Evolutionary conservation across 2,797 vertebrate species (phyloP).

Genomic region (Nannoperca obscura): DNA sequence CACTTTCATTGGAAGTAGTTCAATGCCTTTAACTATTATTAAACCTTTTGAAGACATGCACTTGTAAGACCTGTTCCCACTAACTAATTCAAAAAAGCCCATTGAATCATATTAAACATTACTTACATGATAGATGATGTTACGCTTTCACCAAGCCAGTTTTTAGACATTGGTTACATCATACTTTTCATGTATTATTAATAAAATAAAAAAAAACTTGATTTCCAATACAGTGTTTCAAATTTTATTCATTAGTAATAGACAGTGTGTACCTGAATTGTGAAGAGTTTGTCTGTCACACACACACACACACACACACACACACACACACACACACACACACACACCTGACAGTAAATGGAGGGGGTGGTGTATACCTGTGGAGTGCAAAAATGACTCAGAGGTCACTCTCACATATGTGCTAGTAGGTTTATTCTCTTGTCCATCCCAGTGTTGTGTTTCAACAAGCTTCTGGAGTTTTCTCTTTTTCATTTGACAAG

Average conservation of each 20-base stretch:
- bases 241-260: neutral
- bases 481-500: slow-evolving; percentile 36
- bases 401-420: slow-evolving; percentile 38
- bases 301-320: slow-evolving; percentile 21
- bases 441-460: slow-evolving; percentile 21
- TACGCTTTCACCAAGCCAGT: slow-evolving; percentile 6
- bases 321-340: too few species aligned
- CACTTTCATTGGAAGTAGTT: slow-evolving; percentile 21
- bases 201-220: neutral
- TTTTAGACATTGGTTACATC: neutral
- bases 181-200: neutral
- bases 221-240: neutral
- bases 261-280: slow-evolving; percentile 10
- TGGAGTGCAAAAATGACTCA: slow-evolving; percentile 42
- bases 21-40: slow-evolving; percentile 15
- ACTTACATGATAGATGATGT: neutral
- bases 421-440: slow-evolving; percentile 15
- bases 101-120: slow-evolving; percentile 2
- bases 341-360: slow-evolving; percentile 39
- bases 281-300: slow-evolving; percentile 2
- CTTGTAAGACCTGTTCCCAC: neutral
- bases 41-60: slow-evolving; percentile 14
- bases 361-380: slow-evolving; percentile 34
- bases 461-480: slow-evolving; percentile 21
- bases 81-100: neutral